Base-by-base conservation (phyloP, 2,797 vertebrate genomes). In the Poeciliopsis presidionis region DNA sequence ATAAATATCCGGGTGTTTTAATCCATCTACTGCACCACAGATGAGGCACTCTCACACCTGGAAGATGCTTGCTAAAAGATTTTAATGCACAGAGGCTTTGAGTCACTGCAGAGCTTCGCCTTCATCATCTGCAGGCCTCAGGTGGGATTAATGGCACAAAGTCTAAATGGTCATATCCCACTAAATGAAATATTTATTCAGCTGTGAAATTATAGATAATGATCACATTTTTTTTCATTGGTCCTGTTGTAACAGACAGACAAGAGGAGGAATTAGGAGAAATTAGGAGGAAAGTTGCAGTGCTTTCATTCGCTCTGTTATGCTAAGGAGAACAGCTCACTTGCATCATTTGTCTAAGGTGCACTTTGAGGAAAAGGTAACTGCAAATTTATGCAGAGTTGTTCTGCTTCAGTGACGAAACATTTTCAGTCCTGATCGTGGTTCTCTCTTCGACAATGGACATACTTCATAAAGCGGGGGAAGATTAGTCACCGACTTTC, bases 51-150 rank as follows among this genome's bases (percentile, higher is more conserved):
- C 2, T 8, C 53, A 30, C 72, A 72, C 51, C 45, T 53, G 41
- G 82, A 51, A 72, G 70, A 84, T 80, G 75, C 63, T 73, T 82
- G 77, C 81, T 76, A n/a, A 63, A 36, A 63, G 16, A 63, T 70
- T 80, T 67, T 77, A 57, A 78, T 81, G 55, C 7, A 14, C 61
- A 36, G 55, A 86, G 63, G 41, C 72, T 86, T 86, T 45, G 49
- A 86, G 70, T 82, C 59, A 80, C 72, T 82, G 67, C 41, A 33
- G 74, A 63, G 75, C 28, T 59, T 72, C 28, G 65, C 81, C 76
- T 83, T 83, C 83, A 84, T 82, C 81, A 76, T 63, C 63, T 86
- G 14, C n/a, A 65, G 39, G 72, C 78, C 72, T 79, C 46, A 25
- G 71, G 51, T 81, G 65, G 57, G 43, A 74, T 28, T 57, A 53